phyloP scores from a whole-genome alignment of 2,888 invertebrate genomes.

The Dendrolimus pini region DNA sequence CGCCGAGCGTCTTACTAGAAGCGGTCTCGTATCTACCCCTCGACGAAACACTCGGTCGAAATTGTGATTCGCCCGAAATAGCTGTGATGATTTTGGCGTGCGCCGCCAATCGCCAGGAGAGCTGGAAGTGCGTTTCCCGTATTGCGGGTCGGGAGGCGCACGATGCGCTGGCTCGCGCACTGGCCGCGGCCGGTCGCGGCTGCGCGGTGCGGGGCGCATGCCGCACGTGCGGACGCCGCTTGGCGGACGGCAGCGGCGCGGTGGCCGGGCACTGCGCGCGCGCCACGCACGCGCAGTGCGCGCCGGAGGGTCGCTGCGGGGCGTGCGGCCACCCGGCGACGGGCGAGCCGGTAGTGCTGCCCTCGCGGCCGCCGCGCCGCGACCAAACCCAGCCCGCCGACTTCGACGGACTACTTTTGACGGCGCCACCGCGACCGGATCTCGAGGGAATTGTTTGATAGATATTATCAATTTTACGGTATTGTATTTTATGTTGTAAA shows the following conservation, averaged over 20 bases:
- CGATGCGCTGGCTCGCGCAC: slow-evolving; percentile 42
- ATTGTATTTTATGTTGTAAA: too few species aligned
- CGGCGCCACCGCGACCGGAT: slow-evolving; percentile 61
- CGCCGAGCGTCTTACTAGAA: slow-evolving; percentile 44
- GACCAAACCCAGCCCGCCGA: slow-evolving; percentile 22
- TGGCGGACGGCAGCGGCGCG: slow-evolving; percentile 18
- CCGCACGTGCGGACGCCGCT: slow-evolving; percentile 36
- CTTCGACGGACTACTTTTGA: slow-evolving; percentile 32
- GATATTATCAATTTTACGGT: not conserved
- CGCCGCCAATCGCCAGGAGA: slow-evolving; percentile 26
- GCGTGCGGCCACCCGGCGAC: slow-evolving; percentile 41
- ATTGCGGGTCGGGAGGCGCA: slow-evolving; percentile 39
- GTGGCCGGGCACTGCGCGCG: slow-evolving; percentile 55
- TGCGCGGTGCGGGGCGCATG: slow-evolving; percentile 49
- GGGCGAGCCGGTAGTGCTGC: slow-evolving; percentile 17
- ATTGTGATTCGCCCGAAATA: slow-evolving; percentile 32
- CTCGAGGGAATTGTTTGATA: slow-evolving; percentile 52
- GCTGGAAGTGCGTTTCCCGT: slow-evolving; percentile 33
- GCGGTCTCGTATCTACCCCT: slow-evolving; percentile 49
- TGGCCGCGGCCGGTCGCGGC: slow-evolving; percentile 40
- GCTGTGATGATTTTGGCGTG: slow-evolving; percentile 35
- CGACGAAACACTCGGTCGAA: slow-evolving; percentile 34
- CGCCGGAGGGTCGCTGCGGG: slow-evolving; percentile 34
- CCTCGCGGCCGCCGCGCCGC: slow-evolving; percentile 24
- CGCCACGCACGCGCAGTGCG: slow-evolving; percentile 48